phyloP scores from a whole-genome alignment of 92 coral and sea anemone species.

The Meandrina meandrites region DNA sequence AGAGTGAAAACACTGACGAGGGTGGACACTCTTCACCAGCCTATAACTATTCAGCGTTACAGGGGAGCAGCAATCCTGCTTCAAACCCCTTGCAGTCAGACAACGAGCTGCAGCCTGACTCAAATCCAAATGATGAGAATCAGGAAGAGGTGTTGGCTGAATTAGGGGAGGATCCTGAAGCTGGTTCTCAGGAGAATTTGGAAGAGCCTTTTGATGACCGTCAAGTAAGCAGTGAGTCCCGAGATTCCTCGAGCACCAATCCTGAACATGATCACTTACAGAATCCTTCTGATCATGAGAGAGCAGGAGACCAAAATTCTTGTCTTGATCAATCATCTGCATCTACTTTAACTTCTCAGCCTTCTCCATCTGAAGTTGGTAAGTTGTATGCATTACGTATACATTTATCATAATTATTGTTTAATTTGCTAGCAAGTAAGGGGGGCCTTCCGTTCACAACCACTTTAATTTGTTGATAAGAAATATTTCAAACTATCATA shows the following conservation, averaged over 20 bases:
- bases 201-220: not conserved
- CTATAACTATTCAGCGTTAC: not conserved
- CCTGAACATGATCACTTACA: not conserved
- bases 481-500: too few relatives aligned
- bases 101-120: not conserved
- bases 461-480: too few relatives aligned
- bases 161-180: not conserved
- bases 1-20: not conserved
- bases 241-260: not conserved
- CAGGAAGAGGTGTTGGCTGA: not conserved
- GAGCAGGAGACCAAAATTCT: too few relatives aligned
- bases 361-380: not conserved
- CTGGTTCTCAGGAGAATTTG: too few relatives aligned
- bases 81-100: too few relatives aligned
- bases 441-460: too few relatives aligned
- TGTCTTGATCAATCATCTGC: not conserved
- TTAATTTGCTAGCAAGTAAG: too few relatives aligned
- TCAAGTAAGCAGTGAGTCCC: not conserved
- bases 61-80: slow-evolving; percentile 7
- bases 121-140: not conserved
- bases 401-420: too few relatives aligned
- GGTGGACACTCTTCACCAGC: not conserved
- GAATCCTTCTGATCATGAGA: too few relatives aligned
- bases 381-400: not conserved
- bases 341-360: too few relatives aligned